Percentiles rank a stretch among this genome's conserved stretches.
Evolutionary conservation across 2,888 invertebrate genomes (phyloP).

Genomic region (Cosmopolites sordidus): DNA sequence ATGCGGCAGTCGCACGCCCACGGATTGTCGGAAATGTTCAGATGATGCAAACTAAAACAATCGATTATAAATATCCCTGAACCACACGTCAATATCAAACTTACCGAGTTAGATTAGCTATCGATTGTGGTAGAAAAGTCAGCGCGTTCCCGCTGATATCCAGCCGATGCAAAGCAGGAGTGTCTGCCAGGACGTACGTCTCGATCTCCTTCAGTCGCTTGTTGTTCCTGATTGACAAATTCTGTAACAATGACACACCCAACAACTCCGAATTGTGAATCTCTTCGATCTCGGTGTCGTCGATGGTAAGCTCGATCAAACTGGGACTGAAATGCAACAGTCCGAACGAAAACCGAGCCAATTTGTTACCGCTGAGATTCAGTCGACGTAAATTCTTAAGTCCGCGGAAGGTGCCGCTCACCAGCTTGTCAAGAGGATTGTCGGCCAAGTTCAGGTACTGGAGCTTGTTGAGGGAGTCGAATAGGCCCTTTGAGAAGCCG

Average conservation of each 20-base stretch:
- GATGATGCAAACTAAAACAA: conserved; percentile 43
- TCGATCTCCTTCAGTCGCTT: conserved; percentile 58
- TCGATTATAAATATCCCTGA: too few species aligned
- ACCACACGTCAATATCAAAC: conserved; percentile 48
- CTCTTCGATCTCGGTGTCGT: conserved; percentile 62
- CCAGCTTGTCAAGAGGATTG: conserved; percentile 59
- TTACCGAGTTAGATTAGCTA: conserved; percentile 56
- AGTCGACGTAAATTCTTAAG: conserved; percentile 55
- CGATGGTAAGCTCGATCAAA: conserved; percentile 58
- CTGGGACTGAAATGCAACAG: conserved; percentile 62
- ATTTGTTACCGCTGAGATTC: conserved; percentile 57
- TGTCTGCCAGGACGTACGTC: conserved; percentile 59
- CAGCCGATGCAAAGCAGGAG: conserved; percentile 56
- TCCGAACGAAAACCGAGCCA: conserved; percentile 55
- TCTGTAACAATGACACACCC: conserved; percentile 58
- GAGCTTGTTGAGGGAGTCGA: conserved; percentile 62
- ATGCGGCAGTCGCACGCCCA: conserved; percentile 83
- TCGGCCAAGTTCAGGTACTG: conserved; percentile 59
- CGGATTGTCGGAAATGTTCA: conserved; percentile 70
- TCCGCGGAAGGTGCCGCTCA: conserved; percentile 58
- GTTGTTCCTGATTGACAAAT: conserved; percentile 61
- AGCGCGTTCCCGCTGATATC: conserved; percentile 69
- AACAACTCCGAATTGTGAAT: conserved; percentile 63
- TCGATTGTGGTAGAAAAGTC: conserved; percentile 64
- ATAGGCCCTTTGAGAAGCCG: conserved; percentile 62